Percentiles rank a stretch among this genome's conserved stretches.
Conservation (phyloP, 1,140 invertebrate genomes). For the Bombus impatiens region DNA sequence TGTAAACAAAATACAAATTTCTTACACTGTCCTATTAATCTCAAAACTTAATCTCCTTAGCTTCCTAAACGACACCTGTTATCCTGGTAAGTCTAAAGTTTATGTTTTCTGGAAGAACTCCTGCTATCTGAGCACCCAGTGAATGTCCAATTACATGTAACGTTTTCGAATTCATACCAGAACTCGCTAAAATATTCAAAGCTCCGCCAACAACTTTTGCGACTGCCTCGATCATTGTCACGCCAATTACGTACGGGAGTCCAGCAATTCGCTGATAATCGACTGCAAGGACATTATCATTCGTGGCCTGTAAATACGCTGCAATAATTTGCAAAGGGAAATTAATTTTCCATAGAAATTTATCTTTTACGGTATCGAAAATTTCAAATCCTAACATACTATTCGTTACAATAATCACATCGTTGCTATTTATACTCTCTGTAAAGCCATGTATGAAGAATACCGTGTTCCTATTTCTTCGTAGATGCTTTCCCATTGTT, state of each 20-base stretch:
- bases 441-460: background rate
- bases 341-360: background rate
- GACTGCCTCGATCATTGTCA: fast-evolving
- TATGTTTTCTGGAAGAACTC: background rate
- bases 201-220: background rate
- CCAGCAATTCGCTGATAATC: background rate
- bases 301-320: background rate
- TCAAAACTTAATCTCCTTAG: background rate
- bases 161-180: background rate
- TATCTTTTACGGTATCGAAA: background rate
- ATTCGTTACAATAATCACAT: fast-evolving
- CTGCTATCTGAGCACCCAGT: background rate
- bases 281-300: background rate
- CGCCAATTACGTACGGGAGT: fast-evolving
- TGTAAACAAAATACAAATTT: background rate
- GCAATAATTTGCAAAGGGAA: background rate
- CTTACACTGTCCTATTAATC: background rate
- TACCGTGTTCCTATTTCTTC: fast-evolving
- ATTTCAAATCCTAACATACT: background rate
- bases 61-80: background rate
- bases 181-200: background rate
- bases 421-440: too few relatives aligned
- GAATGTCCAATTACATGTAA: background rate
- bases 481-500: background rate
- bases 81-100: background rate